phyloP scores from a whole-genome alignment of 2,888 invertebrate species.

The Eustalomyia histrio region DNA sequence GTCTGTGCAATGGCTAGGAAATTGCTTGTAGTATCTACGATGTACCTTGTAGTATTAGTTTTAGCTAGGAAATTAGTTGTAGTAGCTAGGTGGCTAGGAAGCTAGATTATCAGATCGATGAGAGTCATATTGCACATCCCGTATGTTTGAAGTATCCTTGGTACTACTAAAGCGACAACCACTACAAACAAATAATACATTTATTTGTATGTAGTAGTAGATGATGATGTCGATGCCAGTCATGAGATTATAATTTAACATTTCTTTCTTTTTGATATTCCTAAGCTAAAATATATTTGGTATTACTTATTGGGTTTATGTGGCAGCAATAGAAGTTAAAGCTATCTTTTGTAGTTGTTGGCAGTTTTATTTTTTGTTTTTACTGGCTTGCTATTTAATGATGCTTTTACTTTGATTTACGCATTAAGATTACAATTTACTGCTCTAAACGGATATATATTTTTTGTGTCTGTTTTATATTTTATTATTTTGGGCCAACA shows the following conservation, averaged over 20 bases:
- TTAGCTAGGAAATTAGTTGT: too few species aligned
- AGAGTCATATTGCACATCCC: too few species aligned
- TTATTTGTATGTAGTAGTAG: constrained; percentile 16
- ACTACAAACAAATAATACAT: not conserved
- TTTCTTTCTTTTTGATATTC: constrained; percentile 16
- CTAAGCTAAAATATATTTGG: not conserved
- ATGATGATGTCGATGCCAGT: constrained; percentile 59
- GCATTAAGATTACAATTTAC: constrained; percentile 57
- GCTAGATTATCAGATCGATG: too few species aligned
- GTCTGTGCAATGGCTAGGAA: too few species aligned
- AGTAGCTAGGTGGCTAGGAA: too few species aligned
- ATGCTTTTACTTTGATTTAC: constrained; percentile 58
- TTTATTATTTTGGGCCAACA: not conserved
- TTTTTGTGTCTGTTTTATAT: constrained; percentile 8
- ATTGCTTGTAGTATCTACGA: too few species aligned
- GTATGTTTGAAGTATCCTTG: too few species aligned
- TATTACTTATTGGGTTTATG: not conserved
- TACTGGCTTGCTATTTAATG: constrained; percentile 49
- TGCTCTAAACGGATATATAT: constrained; percentile 24
- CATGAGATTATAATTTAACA: constrained; percentile 49
- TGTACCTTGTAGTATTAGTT: too few species aligned
- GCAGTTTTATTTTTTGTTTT: not conserved
- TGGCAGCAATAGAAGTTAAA: not conserved
- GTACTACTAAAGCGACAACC: not conserved
- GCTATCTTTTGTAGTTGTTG: not conserved